Base-by-base conservation (phyloP, 2,888 invertebrate species). In the Apamea anceps region DNA sequence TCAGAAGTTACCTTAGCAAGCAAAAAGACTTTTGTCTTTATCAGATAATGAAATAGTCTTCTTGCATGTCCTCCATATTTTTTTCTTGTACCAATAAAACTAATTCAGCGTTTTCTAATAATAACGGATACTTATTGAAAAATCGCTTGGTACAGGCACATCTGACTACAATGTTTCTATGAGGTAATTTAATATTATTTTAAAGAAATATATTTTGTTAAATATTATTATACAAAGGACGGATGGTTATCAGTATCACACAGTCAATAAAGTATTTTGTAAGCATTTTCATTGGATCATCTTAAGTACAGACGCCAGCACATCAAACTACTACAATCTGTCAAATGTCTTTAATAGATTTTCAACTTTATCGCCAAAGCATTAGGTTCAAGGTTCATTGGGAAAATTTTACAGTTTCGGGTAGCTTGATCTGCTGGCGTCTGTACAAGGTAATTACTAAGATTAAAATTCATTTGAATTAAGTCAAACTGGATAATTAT, bases 221-320 rank as follows among this genome's bases (percentile, higher is more conserved):
- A 57, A 78, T 37, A 60, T 62, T 54, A 42, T 32, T 32, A 57
- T 18, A 74, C 18, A 45, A 42, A 7, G 75, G 72, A 85, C 75
- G 70, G 65, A 80, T 51, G 21, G 25, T 48, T 72, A 75, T 57
- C 54, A 54, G 6, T 25, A 57, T 76, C 54, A 85, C 37, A 72
- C 42, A 67, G 48, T 62, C 1, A 54, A 13, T 60, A n/a, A 13
- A 32, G 1, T 18, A 67, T 51, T 54, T 37, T 37, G 6, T 45
- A 51, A 18, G 10, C 66, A 54, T 51, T 72, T 67, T 12, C 12
- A 32, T 42, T 37, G 4, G 10, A 48, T 57, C 37, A 12, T 37
- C 15, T 10, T 48, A 60, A 37, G 15, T 28, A 48, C 42, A 42
- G 42, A 42, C 7, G 42, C 7, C 6, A 42, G 42, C 42, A 42